Conservation (phyloP, 2,888 invertebrate genomes). For the Andrena praecox region DNA sequence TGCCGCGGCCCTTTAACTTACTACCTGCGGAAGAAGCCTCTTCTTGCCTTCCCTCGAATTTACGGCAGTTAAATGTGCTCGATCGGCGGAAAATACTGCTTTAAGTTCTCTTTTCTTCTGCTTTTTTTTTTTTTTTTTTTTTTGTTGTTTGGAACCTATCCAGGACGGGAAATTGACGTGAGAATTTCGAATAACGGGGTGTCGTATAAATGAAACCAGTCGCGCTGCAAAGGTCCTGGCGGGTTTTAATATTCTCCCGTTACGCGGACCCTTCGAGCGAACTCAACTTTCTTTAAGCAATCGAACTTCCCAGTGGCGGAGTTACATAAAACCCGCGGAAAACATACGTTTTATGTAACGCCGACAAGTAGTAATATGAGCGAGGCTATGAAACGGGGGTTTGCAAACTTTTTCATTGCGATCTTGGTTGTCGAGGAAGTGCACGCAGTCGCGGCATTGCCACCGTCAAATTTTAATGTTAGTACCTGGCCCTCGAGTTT, state of each 20-base stretch:
- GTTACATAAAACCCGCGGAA: constrained; percentile 26
- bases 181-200: constrained; percentile 24
- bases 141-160: background rate
- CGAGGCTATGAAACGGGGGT: constrained; percentile 1
- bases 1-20: constrained; percentile 65
- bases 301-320: background rate
- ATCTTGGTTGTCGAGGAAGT: constrained; percentile 12
- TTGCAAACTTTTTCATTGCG: constrained; percentile 39
- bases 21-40: constrained; percentile 51
- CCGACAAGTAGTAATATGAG: constrained; percentile 5
- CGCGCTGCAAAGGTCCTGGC: too few species aligned
- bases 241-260: background rate
- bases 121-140: too few species aligned
- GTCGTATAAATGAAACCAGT: background rate
- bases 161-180: constrained; percentile 20
- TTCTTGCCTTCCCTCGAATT: constrained; percentile 43
- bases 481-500: background rate
- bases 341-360: constrained; percentile 47
- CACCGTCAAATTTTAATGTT: constrained; percentile 38
- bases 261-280: background rate
- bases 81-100: constrained; percentile 42
- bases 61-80: constrained; percentile 50
- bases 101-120: background rate
- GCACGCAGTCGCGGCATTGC: constrained; percentile 17
- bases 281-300: constrained; percentile 7